These are phyloP conservation scores for Mustela lutreola DNA, from an alignment of 2,113 vertebrate genomes.

Conservation along the genomic window DNA sequence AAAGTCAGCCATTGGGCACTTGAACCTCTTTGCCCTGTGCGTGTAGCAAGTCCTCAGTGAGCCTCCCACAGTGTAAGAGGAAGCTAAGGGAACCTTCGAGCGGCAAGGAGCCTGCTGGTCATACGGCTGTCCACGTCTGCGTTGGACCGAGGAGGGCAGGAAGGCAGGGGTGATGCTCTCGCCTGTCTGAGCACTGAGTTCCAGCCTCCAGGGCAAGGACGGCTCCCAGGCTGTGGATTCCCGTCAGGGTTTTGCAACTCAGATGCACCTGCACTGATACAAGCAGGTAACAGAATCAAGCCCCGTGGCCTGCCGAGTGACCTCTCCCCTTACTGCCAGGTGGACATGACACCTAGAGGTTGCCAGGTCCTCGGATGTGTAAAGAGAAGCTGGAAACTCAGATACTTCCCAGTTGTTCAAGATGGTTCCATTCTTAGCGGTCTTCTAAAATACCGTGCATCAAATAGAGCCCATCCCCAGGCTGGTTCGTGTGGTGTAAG, in stretches of 20 bases:
- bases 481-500: accelerated
- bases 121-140: accelerated
- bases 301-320: accelerated
- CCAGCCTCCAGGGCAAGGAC: background rate
- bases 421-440: background rate
- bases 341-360: accelerated
- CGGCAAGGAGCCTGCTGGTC: background rate
- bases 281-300: background rate
- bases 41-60: accelerated
- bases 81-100: accelerated
- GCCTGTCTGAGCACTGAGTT: background rate
- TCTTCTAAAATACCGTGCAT: background rate
- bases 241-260: background rate
- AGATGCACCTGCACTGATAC: background rate
- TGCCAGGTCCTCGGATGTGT: background rate
- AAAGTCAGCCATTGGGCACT: background rate
- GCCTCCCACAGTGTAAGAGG: accelerated
- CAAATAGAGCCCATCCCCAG: background rate
- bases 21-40: background rate
- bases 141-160: accelerated
- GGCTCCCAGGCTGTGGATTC: background rate
- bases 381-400: background rate
- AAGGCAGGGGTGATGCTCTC: background rate
- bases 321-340: accelerated
- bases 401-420: background rate